Base-by-base conservation (phyloP, 1,140 invertebrate species). In the Brachionus koreanus region DNA sequence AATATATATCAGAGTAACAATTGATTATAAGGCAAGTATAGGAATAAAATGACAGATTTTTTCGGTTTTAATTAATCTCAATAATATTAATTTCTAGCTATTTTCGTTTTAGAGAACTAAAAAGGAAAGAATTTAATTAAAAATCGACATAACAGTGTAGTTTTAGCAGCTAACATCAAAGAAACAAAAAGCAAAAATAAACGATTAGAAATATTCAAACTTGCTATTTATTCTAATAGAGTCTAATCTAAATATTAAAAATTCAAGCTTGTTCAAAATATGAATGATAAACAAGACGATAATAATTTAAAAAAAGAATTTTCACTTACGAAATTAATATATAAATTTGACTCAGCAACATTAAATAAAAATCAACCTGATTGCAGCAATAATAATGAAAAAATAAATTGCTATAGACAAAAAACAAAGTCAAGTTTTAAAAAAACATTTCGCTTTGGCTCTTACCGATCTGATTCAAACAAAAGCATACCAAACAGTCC, bases 211-310 rank as follows among this genome's bases (percentile, higher is more conserved):
- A 23, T 46, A 10, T 63, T 65, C 33, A 1, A 65, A 65, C 63
- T 65, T 65, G 63, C 12, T 33, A 29, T 33, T 33, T 33, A n/a
- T 33, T n/a, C 16, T 52, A 16, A 57, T 57, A 57, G 49, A 57
- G 7, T 19, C 9, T 57, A 7, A 57, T 57, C 16, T 19, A 57
- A 57, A 57, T 23, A 57, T 9, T 7, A 19, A 9, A 25, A 19
- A 57, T 25, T 23, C 5, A 19, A 23, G 19, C 0, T 19, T 57
- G n/a, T 7, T 19, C 49, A 9, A 5, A 69, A 69, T 19, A 69
- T 69, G 65, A 69, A 69, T 39, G 65, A 69, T 69, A 69, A 69
- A 69, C 65, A 39, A 69, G 37, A 69, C 29, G 35, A 69, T 69
- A 65, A 65, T 33, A 65, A 65, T 65, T 33, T 33, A 33, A 39